Conservation (phyloP, 2,797 vertebrate genomes). For the Acanthopagrus latus region DNA sequence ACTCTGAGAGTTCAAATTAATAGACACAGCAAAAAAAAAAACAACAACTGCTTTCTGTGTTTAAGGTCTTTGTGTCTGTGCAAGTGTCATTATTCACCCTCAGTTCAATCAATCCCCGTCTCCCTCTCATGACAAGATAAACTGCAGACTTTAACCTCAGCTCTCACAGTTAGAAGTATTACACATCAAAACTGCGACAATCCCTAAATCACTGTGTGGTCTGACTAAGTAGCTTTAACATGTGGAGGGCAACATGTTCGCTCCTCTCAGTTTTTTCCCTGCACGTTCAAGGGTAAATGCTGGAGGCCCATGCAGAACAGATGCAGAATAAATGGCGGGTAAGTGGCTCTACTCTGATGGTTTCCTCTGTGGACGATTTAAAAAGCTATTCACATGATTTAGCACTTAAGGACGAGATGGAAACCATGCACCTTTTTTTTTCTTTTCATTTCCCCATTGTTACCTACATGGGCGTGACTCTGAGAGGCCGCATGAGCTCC, state of each 20-base stretch:
- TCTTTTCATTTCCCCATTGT: slow-evolving; percentile 3
- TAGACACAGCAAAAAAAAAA: not conserved
- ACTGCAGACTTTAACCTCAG: not conserved
- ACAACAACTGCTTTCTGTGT: not conserved
- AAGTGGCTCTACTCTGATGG: not conserved
- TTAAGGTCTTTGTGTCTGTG: not conserved
- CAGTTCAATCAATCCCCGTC: slow-evolving; percentile 11
- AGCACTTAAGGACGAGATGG: slow-evolving; percentile 18
- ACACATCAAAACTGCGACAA: not conserved
- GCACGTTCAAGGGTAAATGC: slow-evolving; percentile 2
- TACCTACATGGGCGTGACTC: slow-evolving; percentile 40
- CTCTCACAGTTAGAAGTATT: not conserved
- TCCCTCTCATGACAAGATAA: not conserved
- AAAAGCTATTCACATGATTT: slow-evolving; percentile 46
- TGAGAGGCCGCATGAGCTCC: slow-evolving; percentile 2
- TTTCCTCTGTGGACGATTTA: slow-evolving; percentile 35
- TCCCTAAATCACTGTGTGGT: not conserved
- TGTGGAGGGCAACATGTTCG: not conserved
- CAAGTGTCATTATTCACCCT: not conserved
- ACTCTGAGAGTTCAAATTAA: not conserved
- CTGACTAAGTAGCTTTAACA: not conserved
- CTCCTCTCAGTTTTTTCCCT: not conserved
- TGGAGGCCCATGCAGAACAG: slow-evolving; percentile 2
- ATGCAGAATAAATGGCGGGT: slow-evolving; percentile 10
- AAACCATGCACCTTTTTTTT: not conserved